Percentiles rank a stretch among this genome's conserved stretches.
Evolutionary conservation across 2,888 invertebrate species (phyloP).

Genomic region (Leucoptera coffeella): DNA sequence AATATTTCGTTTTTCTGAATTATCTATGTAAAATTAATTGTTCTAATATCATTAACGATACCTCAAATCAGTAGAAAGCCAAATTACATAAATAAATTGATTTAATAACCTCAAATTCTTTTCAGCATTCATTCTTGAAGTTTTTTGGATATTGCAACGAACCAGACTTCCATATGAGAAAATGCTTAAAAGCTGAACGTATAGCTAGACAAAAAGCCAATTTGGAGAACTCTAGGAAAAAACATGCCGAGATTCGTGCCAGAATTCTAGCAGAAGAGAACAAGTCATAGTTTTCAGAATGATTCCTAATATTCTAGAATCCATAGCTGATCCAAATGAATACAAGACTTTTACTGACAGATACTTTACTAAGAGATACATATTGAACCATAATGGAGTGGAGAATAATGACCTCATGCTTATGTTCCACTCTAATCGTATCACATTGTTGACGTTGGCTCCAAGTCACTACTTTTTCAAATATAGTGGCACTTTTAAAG

Average conservation of each 20-base stretch:
- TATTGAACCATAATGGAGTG: constrained; percentile 49
- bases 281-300: constrained; percentile 10
- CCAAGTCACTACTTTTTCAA: constrained; percentile 68
- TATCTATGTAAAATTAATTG: constrained; percentile 7
- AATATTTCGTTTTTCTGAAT: constrained; percentile 6
- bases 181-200: constrained; percentile 60
- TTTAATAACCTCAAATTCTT: constrained; percentile 8
- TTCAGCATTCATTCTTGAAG: constrained; percentile 58
- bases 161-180: constrained; percentile 52
- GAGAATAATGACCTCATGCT: constrained; percentile 66
- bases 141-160: constrained; percentile 64
- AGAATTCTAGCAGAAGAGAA: constrained; percentile 20
- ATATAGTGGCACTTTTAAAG: constrained; percentile 44
- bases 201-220: constrained; percentile 46
- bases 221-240: constrained; percentile 42
- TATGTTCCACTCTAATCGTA: constrained; percentile 78
- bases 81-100: constrained; percentile 3
- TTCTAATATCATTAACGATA: too few relatives aligned
- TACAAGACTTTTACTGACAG: constrained; percentile 65
- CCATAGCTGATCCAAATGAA: constrained; percentile 44
- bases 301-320: constrained; percentile 52
- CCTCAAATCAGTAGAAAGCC: too few relatives aligned
- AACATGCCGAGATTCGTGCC: constrained; percentile 30
- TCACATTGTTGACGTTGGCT: constrained; percentile 75
- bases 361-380: constrained; percentile 68